Base-by-base conservation (phyloP, 2,888 invertebrate species). In the Lasioglossum oenotherae region DNA sequence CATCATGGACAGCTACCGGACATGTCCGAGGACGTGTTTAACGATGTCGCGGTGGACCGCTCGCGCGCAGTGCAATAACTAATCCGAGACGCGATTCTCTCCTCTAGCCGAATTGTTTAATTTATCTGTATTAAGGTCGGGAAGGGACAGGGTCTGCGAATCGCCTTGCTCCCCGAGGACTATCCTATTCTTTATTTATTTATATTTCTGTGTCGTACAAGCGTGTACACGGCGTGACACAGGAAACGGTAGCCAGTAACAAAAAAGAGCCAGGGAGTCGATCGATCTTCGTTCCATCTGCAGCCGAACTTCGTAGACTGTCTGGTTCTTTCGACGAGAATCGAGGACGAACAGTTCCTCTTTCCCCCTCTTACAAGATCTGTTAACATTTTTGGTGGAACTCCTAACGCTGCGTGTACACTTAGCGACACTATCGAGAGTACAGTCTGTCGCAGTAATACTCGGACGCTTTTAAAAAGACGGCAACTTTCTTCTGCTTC, bases 41-140 rank as follows among this genome's bases (percentile, higher is more conserved):
- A 73, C 88, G 92, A 91, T 81, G 88, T 89, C 89, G 89, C 87
- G 90, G 85, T 89, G 88, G 92, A 67, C 92, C 93, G 90, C 91
- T 89, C 86, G 90, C 89, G 90, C 89, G 88, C 89, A 92, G 92
- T 93, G 92, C 92, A 93, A 93, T 93, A 93, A 82, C 79, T 84
- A 76, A 83, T 73, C 57, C 83, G 78, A 31, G 80, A 57, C 84
- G 77, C 67, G 44, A 67, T 76, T 57, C 38, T 75, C 44, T 53
- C 72, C 74, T 27, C 38, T 87, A 81, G 74, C 80, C 46, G 74
- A 78, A 83, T 88, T 90, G 31, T 78, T 75, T 64, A 64, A 76
- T 71, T 89, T 79, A 82, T 82, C 57, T 38, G 5, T 12, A 31
- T 80, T 10, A 41, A 44, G 35, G 14, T 23, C 72, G 60, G 38